Evolutionary conservation across 2,113 vertebrate genomes (phyloP).

Genomic region (Chloroceryle aenea): DNA sequence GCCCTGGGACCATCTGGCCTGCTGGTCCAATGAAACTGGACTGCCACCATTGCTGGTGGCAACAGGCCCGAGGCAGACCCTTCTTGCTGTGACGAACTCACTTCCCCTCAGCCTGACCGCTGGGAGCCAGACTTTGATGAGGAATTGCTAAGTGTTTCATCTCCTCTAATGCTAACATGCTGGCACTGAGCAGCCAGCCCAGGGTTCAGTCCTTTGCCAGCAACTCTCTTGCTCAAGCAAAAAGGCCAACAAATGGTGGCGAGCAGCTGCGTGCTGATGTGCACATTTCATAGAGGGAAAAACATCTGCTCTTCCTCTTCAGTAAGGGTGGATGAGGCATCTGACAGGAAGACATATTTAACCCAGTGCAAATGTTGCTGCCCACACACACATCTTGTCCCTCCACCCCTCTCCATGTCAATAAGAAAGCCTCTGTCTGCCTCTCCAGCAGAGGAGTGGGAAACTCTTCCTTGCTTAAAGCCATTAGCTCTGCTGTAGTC

Average conservation of each 20-base stretch:
- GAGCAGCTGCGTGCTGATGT: background rate
- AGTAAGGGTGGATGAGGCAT: background rate
- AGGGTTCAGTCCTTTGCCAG: background rate
- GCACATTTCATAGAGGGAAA: fast-evolving
- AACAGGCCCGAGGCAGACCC: background rate
- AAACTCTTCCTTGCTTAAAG: background rate
- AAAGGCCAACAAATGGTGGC: background rate
- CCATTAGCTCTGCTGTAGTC: background rate
- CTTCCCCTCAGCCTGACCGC: background rate
- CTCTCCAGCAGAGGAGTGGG: background rate
- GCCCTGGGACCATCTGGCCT: background rate
- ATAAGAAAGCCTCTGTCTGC: background rate
- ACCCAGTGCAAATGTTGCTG: background rate
- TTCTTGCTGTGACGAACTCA: fast-evolving
- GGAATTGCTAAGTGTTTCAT: background rate
- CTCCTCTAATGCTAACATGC: background rate
- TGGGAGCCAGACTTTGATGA: fast-evolving
- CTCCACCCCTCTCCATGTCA: fast-evolving
- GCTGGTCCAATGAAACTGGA: background rate
- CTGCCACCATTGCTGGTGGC: background rate
- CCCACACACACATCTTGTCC: background rate
- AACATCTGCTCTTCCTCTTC: background rate
- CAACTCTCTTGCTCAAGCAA: background rate
- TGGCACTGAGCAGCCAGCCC: background rate
- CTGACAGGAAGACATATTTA: background rate